phyloP scores from a whole-genome alignment of 2,113 vertebrate species.

The Aphelocoma coerulescens region DNA sequence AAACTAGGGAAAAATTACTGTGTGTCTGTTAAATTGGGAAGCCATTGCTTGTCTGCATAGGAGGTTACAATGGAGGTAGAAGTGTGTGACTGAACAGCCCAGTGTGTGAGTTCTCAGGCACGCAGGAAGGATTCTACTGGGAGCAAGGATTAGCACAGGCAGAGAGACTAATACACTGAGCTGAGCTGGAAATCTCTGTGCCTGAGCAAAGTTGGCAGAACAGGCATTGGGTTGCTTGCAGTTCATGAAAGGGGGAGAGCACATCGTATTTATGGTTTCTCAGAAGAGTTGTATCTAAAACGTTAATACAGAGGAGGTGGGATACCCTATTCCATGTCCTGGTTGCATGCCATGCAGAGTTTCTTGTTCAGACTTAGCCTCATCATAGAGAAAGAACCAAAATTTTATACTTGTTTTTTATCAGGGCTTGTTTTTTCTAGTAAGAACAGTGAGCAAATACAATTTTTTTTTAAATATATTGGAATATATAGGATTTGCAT shows the following conservation, averaged over 20 bases:
- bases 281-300: not conserved
- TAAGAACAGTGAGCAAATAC: not conserved
- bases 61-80: not conserved
- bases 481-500: not conserved
- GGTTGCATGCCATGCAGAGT: not conserved
- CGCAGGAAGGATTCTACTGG: not conserved
- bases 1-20: not conserved
- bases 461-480: not conserved
- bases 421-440: not conserved
- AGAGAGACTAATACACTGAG: not conserved
- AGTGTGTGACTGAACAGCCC: not conserved
- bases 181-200: not conserved
- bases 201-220: not conserved
- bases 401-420: not conserved
- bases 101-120: not conserved
- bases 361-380: not conserved
- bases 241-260: not conserved
- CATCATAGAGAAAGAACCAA: not conserved
- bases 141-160: not conserved
- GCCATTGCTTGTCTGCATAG: not conserved
- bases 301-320: rapidly evolving
- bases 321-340: not conserved
- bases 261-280: not conserved
- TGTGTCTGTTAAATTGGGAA: not conserved
- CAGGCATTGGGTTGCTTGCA: not conserved